phyloP scores from a whole-genome alignment of 2,113 vertebrate species.

The Prolemur simus region DNA sequence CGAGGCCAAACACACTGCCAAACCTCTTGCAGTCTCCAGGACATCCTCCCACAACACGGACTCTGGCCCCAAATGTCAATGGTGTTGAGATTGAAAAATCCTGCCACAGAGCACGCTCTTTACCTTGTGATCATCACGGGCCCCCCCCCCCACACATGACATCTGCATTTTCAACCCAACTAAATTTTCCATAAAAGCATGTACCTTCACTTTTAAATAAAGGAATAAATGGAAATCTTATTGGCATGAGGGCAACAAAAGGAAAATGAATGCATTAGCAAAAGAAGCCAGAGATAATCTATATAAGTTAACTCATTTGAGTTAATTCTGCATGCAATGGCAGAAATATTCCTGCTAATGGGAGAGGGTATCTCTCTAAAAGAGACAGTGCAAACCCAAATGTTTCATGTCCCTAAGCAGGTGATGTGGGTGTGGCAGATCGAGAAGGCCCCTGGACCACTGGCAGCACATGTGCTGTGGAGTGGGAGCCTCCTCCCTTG shows the following conservation, averaged over 20 bases:
- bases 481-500: background rate
- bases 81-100: background rate
- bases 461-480: background rate
- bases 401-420: background rate
- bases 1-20: background rate
- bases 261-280: background rate
- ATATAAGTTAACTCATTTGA: background rate
- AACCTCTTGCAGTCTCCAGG: no score
- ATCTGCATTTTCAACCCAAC: background rate
- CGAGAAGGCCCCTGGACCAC: background rate
- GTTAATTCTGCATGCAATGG: background rate
- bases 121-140: background rate
- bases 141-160: background rate
- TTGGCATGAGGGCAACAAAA: background rate
- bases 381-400: background rate
- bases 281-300: background rate
- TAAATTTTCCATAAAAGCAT: background rate
- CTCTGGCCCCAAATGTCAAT: background rate
- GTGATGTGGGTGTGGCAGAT: background rate
- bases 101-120: background rate
- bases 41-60: background rate
- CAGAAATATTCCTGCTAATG: background rate
- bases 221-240: background rate
- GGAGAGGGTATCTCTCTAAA: background rate
- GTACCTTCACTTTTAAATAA: background rate